phyloP scores from a whole-genome alignment of 2,888 invertebrate species.

The Drosophila nr. perissopoda region DNA sequence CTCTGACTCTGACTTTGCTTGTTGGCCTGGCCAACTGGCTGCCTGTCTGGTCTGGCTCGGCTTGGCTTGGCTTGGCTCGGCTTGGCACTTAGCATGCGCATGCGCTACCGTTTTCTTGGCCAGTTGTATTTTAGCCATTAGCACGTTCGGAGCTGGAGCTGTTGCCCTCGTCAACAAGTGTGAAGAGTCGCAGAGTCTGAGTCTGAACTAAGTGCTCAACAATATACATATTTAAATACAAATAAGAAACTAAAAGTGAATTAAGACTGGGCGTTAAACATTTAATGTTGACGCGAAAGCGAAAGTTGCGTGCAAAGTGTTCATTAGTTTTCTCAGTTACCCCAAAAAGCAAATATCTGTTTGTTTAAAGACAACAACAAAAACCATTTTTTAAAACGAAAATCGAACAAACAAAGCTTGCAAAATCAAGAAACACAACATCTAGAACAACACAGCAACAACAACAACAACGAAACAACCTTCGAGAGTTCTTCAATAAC shows the following conservation, averaged over 20 bases:
- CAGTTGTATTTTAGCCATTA: conserved; percentile 83
- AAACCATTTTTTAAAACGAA: conserved; percentile 14
- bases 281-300: conserved; percentile 59
- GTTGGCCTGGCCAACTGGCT: conserved; percentile 13
- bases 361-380: conserved; percentile 21
- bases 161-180: conserved; percentile 58
- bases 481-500: conserved; percentile 12
- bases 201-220: conserved; percentile 16
- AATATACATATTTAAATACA: conserved; percentile 17
- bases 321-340: conserved; percentile 22
- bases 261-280: conserved; percentile 46
- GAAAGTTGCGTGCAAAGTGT: conserved; percentile 70
- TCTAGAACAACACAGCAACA: conserved; percentile 5
- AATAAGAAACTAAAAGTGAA: conserved; percentile 63
- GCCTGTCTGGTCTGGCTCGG: conserved; percentile 21
- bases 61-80: conserved; percentile 14
- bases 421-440: conserved; percentile 20
- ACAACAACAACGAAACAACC: conserved; percentile 28
- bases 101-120: conserved; percentile 80
- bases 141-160: conserved; percentile 80
- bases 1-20: conserved; percentile 21
- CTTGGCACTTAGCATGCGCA: conserved; percentile 69
- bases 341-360: conserved; percentile 6
- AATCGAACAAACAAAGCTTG: conserved; percentile 36
- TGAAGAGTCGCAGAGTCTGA: conserved; percentile 41